Evolutionary conservation across 2,113 vertebrate genomes (phyloP), one percentile per base, ranked within the genome.

Genomic region (Gallinago undulata): DNA sequence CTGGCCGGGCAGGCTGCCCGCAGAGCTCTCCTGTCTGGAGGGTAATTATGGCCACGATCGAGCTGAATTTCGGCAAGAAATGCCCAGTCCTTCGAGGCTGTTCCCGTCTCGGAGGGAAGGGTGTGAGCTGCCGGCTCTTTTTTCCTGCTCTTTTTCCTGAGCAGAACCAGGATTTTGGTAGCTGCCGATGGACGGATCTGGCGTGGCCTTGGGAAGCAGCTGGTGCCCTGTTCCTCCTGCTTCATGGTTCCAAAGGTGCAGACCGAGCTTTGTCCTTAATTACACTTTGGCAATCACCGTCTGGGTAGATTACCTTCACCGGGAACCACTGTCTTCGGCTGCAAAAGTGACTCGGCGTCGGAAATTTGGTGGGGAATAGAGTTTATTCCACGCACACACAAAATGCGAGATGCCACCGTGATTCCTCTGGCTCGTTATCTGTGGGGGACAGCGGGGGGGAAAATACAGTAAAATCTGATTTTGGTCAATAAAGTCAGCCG

Each of bases 241-340:
- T 4, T 27, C 15, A 0, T 22, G 10, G 0, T 39, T 82, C 31
- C 35, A 45, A 37, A 73, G 76, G 51, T 31, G 23, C 74, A 76
- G 56, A 22, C 48, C 0, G 4, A 33, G 9, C 82, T 72, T 39
- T 69, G 82, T 53, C 82, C 85, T 56, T 73, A 62, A 60, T 85
- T 60, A 43, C 62, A 7, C 60, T 56, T 23, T 11, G 66, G 60
- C 62, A 76, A 53, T 94, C 37, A 33, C 43, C 35, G 1, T 56
- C 78, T 2, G 3, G 14, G 53, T 10, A 10, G 60, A 59, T 84
- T 59, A 23, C 57, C 67, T 12, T 39, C 35, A 4, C 53, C 1
- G 1, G 68, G 22, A 62, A 10, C 59, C 2, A 0, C 2, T 21
- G 60, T 24, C 51, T 39, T 6, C 25, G 0, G 7, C 8, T 0